Base-by-base conservation (phyloP, 2,888 invertebrate genomes). In the Lepidocyrtoides sp. region DNA sequence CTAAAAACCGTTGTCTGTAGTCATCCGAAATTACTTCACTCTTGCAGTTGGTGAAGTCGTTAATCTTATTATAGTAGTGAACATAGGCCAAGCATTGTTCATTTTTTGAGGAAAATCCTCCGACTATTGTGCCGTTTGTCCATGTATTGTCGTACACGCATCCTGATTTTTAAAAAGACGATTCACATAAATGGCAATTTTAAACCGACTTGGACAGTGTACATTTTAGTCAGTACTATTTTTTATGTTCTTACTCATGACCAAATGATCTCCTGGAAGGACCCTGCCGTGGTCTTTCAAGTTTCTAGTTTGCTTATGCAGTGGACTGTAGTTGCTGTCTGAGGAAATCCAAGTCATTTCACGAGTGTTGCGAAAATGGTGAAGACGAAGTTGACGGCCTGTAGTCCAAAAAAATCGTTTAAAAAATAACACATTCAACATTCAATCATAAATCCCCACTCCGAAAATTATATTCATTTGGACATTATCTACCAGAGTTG, bases 21-120 rank as follows among this genome's bases (percentile, higher is more conserved):
- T 91, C 91, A 12, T 66, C 81, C 17, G 91, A 85, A 10, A 69
- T 60, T 1, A 91, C 86, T 51, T 85, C 85, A 60, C 91, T 91
- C 51, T 41, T 48, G 29, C 91, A 91, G 8, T 17, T 60, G 14
- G 20, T 26, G n/a, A 63, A 85, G 0, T 90, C 85, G 4, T 23
- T 14, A 3, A 91, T 66, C 79, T 81, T 85, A 20, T 85, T 81
- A 72, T 91, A 81, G 32, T 85, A 91, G 54, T 79, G 48, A 12
- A 86, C 44, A 8, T 79, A 79, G 5, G 77, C 85, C 17, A 69
- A n/a, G 36, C 91, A 91, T 29, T 79, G 79, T n/a, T 91, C 91
- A 41, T 91, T 26, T 0, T 12, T 23, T 3, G 69, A 26, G 0
- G 54, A 57, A 12, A 54, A 85, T 2, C 91, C 91, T n/a, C 85